Conservation (phyloP, 2,888 invertebrate species). For the Dinocampus coccinellae region DNA sequence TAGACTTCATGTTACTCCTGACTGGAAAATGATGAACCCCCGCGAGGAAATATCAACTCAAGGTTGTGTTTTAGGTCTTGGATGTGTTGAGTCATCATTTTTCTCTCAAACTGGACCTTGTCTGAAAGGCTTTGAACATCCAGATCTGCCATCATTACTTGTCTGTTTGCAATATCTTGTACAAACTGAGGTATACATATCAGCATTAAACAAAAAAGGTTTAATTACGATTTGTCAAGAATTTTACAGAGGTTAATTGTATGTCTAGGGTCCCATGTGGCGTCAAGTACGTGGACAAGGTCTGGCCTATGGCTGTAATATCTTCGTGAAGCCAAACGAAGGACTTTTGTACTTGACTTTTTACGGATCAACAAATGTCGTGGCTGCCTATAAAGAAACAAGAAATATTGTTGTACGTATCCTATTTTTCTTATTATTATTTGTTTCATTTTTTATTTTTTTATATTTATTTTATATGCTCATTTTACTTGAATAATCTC, state of each 20-base stretch:
- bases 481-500: slow-evolving; percentile 35
- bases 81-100: slow-evolving; percentile 85
- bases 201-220: neutral
- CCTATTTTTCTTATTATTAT: slow-evolving; percentile 4
- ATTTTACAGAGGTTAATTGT: neutral
- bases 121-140: slow-evolving; percentile 75
- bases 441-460: neutral
- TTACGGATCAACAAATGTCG: slow-evolving; percentile 82
- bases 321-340: slow-evolving; percentile 76
- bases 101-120: slow-evolving; percentile 78
- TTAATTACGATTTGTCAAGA: neutral
- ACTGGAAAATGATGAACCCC: slow-evolving; percentile 69
- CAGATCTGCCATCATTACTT: slow-evolving; percentile 80
- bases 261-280: slow-evolving; percentile 87
- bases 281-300: slow-evolving; percentile 88
- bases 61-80: slow-evolving; percentile 83
- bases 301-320: slow-evolving; percentile 83
- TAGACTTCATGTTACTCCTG: slow-evolving; percentile 69
- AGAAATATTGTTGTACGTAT: slow-evolving; percentile 78
- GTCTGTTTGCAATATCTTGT: slow-evolving; percentile 89
- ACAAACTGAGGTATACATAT: slow-evolving; percentile 79
- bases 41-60: slow-evolving; percentile 65
- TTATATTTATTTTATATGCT: neutral
- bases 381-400: slow-evolving; percentile 84
- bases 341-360: slow-evolving; percentile 81